Conservation (phyloP, 2,113 vertebrate species). For the Sinocyclocheilus anophthalmus region DNA sequence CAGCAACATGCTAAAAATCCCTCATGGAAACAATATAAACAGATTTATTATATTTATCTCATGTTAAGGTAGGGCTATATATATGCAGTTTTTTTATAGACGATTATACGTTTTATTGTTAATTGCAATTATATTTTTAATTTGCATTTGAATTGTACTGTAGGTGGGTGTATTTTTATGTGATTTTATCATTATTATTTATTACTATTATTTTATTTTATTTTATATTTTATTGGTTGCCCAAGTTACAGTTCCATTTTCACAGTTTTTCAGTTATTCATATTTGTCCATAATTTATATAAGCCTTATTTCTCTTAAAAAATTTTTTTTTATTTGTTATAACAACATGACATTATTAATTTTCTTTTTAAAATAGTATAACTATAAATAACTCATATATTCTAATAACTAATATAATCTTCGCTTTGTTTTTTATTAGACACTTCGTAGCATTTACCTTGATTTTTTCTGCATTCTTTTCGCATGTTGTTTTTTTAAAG, state of each 20-base stretch:
- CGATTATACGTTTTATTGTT: too few relatives aligned
- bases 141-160: background rate
- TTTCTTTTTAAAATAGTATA: background rate
- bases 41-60: too few relatives aligned
- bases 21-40: too few relatives aligned
- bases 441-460: too few relatives aligned
- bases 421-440: background rate
- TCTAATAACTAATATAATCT: too few relatives aligned
- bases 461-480: too few relatives aligned
- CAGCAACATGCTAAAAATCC: too few relatives aligned
- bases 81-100: too few relatives aligned
- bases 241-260: too few relatives aligned
- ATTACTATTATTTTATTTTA: background rate
- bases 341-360: background rate
- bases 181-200: background rate
- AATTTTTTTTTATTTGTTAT: background rate
- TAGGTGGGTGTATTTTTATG: background rate
- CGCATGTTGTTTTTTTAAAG: background rate
- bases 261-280: background rate
- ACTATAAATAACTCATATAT: too few relatives aligned
- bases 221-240: background rate
- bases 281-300: background rate
- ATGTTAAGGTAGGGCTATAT: too few relatives aligned
- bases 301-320: background rate
- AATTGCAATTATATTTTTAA: too few relatives aligned